Evolutionary conservation across 2,113 vertebrate genomes (phyloP).

Genomic region (Bufo bufo): DNA sequence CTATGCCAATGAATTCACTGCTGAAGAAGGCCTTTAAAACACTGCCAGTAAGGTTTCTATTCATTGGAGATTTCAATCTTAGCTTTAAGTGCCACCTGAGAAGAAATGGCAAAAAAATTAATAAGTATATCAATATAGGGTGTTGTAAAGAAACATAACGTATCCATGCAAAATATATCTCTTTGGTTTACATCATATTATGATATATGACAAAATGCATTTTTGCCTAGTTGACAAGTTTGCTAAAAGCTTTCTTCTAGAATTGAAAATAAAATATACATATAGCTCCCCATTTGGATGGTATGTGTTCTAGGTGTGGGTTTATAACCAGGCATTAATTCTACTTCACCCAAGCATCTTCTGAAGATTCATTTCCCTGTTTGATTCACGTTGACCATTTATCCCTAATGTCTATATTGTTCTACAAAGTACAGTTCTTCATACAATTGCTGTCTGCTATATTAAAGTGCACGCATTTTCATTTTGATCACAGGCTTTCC

Average conservation of each 20-base stretch:
- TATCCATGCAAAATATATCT: constrained; percentile 53
- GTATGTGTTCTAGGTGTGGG: constrained; percentile 15
- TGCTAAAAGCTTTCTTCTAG: constrained; percentile 32
- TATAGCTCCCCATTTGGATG: constrained; percentile 20
- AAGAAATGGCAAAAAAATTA: constrained; percentile 21
- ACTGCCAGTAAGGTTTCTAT: constrained; percentile 31
- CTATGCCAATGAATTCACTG: neutral
- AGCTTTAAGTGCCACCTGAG: constrained; percentile 38
- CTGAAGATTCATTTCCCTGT: constrained; percentile 32
- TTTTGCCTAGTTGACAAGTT: constrained; percentile 34
- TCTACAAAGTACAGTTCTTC: constrained; percentile 19
- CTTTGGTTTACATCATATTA: constrained; percentile 56
- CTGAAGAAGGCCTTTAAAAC: neutral
- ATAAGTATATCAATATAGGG: constrained; percentile 28
- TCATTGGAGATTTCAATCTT: constrained; percentile 18
- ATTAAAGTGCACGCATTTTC: constrained; percentile 46
- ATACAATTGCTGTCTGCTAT: constrained; percentile 36
- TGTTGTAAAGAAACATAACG: constrained; percentile 32
- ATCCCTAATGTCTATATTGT: constrained; percentile 8
- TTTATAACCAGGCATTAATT: constrained; percentile 22
- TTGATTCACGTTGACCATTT: constrained; percentile 21
- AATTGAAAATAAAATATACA: constrained; percentile 21
- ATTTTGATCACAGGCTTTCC: constrained; percentile 14
- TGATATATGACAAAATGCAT: constrained; percentile 52
- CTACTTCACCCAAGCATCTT: constrained; percentile 9